Evolutionary conservation across 2,888 invertebrate species (phyloP), one percentile per base, ranked within the genome.

Genomic region (Lepidonotus clava): DNA sequence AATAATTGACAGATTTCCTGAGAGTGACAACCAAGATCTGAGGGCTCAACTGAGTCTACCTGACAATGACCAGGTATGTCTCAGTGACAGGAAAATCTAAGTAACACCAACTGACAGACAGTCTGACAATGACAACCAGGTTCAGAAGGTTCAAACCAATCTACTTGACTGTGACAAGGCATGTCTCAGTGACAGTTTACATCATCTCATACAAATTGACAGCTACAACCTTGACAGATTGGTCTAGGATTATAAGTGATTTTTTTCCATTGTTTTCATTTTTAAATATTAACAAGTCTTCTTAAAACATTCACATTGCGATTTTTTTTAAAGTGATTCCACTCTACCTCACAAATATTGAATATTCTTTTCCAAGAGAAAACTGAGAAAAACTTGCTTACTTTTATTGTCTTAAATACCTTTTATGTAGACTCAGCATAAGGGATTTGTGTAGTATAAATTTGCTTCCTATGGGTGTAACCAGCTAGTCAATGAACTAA

Each of bases 391-490:
- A 14, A 11, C 51, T 51, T 51, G 51, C 51, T 14, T 51, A 14
- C 51, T 51, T 51, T 14, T 51, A 14, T 51, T 51, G 21, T 51
- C 21, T 51, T 51, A 11, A 51, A 51, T 51, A 51, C 14, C 51
- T 51, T 14, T 51, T 51, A 51, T 51, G 11, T 51, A 21, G 11
- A 11, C 11, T 51, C 14, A 51, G 21, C 51, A 14, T 51, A 51
- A n/a, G n/a, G n/a, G n/a, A n/a, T n/a, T n/a, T 51, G 71, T 36
- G 71, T 71, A 71, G 38, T 38, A 71, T 71, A 18, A 36, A 34
- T 71, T 36, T 71, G 36, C 38, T 36, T 71, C 38, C 61, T 61
- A 71, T 71, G 71, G 71, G 34, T 36, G 71, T 71, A 36, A 71
- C 71, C 71, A 71, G 71, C 21, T 38, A 71, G 71, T 71, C 38